Conservation (phyloP, 2,113 vertebrate species). For the Daphoenositta chrysoptera region DNA sequence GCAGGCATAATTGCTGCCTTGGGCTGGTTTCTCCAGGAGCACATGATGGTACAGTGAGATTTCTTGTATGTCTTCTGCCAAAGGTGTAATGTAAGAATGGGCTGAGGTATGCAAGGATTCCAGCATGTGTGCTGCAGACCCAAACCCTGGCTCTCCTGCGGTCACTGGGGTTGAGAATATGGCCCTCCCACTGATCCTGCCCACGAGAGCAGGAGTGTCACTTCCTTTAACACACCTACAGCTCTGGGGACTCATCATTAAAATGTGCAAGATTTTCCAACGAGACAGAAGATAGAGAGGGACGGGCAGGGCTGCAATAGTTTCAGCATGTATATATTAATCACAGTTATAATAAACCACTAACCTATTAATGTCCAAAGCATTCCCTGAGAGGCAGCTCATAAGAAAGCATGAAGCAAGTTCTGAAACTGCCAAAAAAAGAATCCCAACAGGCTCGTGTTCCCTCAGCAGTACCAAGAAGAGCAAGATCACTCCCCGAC, state of each 20-base stretch:
- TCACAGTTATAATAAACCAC: background rate
- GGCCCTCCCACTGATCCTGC: background rate
- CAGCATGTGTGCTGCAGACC: background rate
- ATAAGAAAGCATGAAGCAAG: background rate
- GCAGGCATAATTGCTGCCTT: background rate
- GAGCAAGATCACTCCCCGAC: background rate
- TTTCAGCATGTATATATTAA: background rate
- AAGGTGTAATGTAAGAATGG: background rate
- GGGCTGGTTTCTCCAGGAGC: background rate
- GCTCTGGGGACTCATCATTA: background rate
- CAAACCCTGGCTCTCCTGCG: background rate
- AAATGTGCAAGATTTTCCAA: background rate
- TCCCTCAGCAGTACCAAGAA: background rate
- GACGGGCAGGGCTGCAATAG: background rate
- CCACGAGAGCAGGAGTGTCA: background rate
- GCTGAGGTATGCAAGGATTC: background rate
- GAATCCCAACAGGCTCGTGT: background rate
- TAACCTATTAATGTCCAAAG: background rate
- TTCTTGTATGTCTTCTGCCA: background rate
- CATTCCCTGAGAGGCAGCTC: background rate
- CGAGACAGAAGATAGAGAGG: background rate
- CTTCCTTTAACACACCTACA: background rate
- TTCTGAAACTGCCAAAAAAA: background rate
- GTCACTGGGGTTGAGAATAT: background rate
- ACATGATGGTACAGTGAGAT: background rate